Conservation (phyloP, 1,140 invertebrate genomes). For the Aphaenogaster rudis region DNA sequence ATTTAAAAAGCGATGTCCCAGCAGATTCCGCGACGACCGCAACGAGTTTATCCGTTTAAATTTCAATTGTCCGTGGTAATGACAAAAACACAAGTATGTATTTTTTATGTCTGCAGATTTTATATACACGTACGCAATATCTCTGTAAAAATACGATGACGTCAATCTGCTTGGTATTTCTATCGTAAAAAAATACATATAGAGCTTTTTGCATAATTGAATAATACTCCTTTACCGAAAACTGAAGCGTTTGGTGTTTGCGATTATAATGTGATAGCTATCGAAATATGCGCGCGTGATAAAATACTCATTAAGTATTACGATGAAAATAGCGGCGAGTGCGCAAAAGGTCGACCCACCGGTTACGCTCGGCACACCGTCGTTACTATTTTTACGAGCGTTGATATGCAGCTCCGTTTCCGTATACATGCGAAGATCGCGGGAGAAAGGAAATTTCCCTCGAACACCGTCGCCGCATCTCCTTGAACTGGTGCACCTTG, state of each 20-base stretch:
- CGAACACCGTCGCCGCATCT: slow-evolving; percentile 23
- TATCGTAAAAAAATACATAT: neutral
- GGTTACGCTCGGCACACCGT: neutral
- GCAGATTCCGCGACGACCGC: neutral
- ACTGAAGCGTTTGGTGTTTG: neutral
- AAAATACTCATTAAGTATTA: slow-evolving; percentile 25
- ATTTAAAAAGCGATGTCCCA: neutral
- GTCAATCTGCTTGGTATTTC: neutral
- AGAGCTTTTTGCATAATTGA: neutral
- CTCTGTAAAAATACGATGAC: neutral
- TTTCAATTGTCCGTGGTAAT: neutral
- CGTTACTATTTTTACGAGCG: slow-evolving; percentile 5
- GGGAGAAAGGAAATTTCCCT: slow-evolving; percentile 72
- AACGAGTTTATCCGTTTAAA: neutral
- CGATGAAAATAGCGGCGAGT: neutral
- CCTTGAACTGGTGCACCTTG: slow-evolving; percentile 52
- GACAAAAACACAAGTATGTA: neutral
- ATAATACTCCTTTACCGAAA: neutral
- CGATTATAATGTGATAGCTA: neutral
- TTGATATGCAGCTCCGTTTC: slow-evolving; percentile 35
- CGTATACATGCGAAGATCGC: slow-evolving; percentile 40
- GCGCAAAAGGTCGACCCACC: slow-evolving; percentile 16
- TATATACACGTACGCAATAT: neutral
- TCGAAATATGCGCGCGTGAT: neutral
- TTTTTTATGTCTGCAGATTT: neutral